Evolutionary conservation across 2,797 vertebrate species (phyloP).

Genomic region (Diglossa cyanea): DNA sequence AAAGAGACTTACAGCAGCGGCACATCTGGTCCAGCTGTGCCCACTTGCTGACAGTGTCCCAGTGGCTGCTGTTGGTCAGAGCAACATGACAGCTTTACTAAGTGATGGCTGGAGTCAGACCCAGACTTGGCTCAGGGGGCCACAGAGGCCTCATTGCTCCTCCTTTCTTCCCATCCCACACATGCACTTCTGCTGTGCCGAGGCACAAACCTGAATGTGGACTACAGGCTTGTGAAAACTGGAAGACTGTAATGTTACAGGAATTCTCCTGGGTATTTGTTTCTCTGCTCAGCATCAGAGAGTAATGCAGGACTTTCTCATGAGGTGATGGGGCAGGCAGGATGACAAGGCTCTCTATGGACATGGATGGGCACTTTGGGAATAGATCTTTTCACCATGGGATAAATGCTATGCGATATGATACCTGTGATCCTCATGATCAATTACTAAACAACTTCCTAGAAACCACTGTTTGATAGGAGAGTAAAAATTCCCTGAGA

Average conservation of each 20-base stretch:
- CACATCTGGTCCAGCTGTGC: not conserved
- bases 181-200: rapidly evolving
- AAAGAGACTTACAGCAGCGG: not conserved
- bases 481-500: not conserved
- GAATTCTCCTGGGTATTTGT: not conserved
- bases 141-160: not conserved
- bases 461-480: not conserved
- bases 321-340: rapidly evolving
- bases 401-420: rapidly evolving
- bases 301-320: not conserved
- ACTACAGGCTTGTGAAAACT: not conserved
- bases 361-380: not conserved
- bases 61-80: not conserved
- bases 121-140: not conserved
- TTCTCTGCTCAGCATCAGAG: not conserved
- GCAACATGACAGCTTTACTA: not conserved
- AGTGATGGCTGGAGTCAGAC: not conserved
- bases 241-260: not conserved
- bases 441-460: not conserved
- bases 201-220: not conserved
- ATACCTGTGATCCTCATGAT: not conserved
- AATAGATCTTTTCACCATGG: rapidly evolving
- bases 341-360: not conserved
- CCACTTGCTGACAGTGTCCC: not conserved
- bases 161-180: not conserved